phyloP scores from a whole-genome alignment of 2,888 invertebrate genomes.

The Ypsolopha sequella region DNA sequence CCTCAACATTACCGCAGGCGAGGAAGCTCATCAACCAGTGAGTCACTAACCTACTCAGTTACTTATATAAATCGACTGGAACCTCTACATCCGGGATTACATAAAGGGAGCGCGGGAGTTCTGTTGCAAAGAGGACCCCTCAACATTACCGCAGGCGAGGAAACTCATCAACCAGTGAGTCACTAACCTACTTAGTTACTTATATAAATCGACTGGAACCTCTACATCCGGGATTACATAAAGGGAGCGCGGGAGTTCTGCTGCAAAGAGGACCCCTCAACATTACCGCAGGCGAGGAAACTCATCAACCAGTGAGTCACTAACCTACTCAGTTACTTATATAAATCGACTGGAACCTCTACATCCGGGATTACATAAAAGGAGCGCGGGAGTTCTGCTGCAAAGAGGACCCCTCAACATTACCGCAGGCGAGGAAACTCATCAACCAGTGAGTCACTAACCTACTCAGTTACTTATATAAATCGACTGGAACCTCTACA shows the following conservation, averaged over 20 bases:
- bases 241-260: slow-evolving; percentile 88
- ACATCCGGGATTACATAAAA: slow-evolving; percentile 73
- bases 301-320: slow-evolving; percentile 20
- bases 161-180: slow-evolving; percentile 29
- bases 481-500: slow-evolving; percentile 42
- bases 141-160: slow-evolving; percentile 80
- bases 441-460: no score
- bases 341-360: slow-evolving; percentile 41
- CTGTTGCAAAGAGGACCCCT: slow-evolving; percentile 85
- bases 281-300: slow-evolving; percentile 78
- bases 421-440: slow-evolving; percentile 78
- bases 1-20: slow-evolving; percentile 80
- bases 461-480: no score
- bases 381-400: slow-evolving; percentile 88
- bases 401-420: slow-evolving; percentile 83
- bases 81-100: slow-evolving; percentile 58
- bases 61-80: slow-evolving; percentile 50
- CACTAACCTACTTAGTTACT: no score
- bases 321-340: no score
- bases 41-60: no score
- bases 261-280: slow-evolving; percentile 84
- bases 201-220: slow-evolving; percentile 42
- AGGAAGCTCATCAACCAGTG: slow-evolving; percentile 45
- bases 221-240: slow-evolving; percentile 70
- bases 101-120: slow-evolving; percentile 87